Conservation (phyloP, 2,113 vertebrate species). For the Larimichthys crocea region DNA sequence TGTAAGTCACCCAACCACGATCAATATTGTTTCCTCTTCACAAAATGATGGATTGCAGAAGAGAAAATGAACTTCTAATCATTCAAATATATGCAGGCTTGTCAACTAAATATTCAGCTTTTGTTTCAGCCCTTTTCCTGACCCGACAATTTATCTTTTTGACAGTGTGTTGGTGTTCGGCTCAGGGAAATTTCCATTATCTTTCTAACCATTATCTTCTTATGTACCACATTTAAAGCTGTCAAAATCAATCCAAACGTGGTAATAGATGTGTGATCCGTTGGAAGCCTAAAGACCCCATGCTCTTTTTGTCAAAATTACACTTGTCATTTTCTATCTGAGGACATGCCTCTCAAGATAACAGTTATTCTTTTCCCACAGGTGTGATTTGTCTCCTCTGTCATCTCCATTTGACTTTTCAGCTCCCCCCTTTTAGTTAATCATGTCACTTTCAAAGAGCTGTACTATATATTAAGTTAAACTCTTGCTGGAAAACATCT, state of each 20-base stretch:
- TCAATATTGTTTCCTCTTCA: slow-evolving; percentile 14
- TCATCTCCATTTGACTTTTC: slow-evolving; percentile 53
- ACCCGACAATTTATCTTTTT: slow-evolving; percentile 84
- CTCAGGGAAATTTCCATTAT: slow-evolving; percentile 77
- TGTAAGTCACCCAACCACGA: slow-evolving; percentile 7
- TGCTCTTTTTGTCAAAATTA: slow-evolving; percentile 80
- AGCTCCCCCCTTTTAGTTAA: slow-evolving; percentile 3
- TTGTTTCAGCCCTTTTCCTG: slow-evolving; percentile 61
- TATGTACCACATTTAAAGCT: slow-evolving; percentile 78
- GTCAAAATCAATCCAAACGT: slow-evolving; percentile 79
- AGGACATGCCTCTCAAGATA: slow-evolving; percentile 72
- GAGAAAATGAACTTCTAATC: slow-evolving; percentile 57
- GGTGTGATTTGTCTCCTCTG: slow-evolving; percentile 58
- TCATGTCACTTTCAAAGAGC: slow-evolving; percentile 24
- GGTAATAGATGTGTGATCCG: slow-evolving; percentile 80
- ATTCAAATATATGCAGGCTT: slow-evolving; percentile 75
- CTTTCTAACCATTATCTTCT: slow-evolving; percentile 76
- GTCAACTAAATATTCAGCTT: slow-evolving; percentile 74
- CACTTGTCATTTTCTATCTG: slow-evolving; percentile 83
- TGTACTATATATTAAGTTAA: background rate
- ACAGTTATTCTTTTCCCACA: slow-evolving; percentile 51
- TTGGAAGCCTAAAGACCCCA: slow-evolving; percentile 58
- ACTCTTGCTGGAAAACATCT: background rate
- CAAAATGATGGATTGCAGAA: slow-evolving; percentile 76
- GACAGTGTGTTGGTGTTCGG: slow-evolving; percentile 69